Evolutionary conservation across 2,797 vertebrate species (phyloP).

Genomic region (Glossophaga mutica): DNA sequence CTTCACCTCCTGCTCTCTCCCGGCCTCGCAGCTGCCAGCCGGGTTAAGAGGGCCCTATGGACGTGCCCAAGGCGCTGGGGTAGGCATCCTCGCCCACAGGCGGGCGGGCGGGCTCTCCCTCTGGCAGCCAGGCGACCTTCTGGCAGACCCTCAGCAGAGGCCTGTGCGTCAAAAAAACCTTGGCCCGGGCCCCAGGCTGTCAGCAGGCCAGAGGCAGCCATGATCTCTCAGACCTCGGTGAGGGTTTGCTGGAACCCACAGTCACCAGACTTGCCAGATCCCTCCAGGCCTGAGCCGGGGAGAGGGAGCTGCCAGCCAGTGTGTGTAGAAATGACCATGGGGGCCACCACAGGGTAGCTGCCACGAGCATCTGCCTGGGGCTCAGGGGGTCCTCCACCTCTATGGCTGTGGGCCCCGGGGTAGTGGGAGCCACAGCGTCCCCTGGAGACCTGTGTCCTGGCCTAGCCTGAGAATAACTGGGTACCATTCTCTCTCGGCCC

Average conservation of each 20-base stretch:
- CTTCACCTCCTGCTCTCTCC: constrained; percentile 11
- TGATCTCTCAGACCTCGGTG: neutral
- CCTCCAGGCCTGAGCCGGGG: neutral
- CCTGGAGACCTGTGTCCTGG: neutral
- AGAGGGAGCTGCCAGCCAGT: neutral
- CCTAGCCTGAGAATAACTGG: neutral
- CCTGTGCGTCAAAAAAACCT: neutral
- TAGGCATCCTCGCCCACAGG: neutral
- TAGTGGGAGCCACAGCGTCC: neutral
- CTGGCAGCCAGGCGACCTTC: neutral
- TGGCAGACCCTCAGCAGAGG: neutral
- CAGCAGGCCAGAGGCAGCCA: constrained; percentile 26
- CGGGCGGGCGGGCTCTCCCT: neutral
- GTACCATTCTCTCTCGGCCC: neutral
- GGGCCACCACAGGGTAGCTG: neutral
- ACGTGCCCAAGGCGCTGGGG: neutral
- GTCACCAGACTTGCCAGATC: constrained; percentile 20
- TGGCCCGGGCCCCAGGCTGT: constrained; percentile 38
- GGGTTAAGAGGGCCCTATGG: constrained; percentile 29
- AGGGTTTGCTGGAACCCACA: constrained; percentile 36
- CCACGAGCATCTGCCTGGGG: neutral
- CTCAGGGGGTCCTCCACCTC: neutral
- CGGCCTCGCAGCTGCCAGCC: neutral
- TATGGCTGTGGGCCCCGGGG: neutral
- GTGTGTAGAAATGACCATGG: neutral